phyloP scores from a whole-genome alignment of 2,797 vertebrate species.

The Fratercula arctica region DNA sequence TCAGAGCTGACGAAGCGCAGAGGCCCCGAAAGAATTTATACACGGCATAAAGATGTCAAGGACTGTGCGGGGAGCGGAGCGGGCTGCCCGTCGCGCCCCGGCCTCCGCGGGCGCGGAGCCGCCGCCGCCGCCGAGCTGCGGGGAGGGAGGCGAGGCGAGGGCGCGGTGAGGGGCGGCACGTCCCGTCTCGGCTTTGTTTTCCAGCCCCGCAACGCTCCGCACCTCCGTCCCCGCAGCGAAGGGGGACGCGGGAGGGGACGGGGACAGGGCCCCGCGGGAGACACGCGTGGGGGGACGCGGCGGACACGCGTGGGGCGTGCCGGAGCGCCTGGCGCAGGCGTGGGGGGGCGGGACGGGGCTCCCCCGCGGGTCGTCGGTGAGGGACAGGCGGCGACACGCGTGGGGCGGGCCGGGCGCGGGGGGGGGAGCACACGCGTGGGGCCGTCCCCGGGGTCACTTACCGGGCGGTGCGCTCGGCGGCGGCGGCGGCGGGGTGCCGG shows the following conservation, averaged over 20 bases:
- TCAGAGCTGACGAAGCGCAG: conserved; percentile 77
- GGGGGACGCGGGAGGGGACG: neutral
- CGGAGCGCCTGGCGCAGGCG: neutral
- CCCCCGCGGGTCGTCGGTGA: neutral
- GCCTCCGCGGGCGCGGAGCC: neutral
- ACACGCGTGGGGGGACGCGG: neutral
- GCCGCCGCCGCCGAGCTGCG: neutral
- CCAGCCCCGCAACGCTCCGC: neutral
- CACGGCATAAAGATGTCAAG: conserved; percentile 71
- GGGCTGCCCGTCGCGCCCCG: neutral
- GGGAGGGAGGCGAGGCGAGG: neutral
- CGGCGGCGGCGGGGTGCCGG: conserved; percentile 46
- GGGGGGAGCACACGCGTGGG: neutral
- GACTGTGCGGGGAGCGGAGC: conserved; percentile 1
- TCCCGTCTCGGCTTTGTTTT: neutral
- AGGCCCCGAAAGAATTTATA: conserved; percentile 71
- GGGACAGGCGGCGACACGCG: neutral
- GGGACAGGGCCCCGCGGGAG: neutral
- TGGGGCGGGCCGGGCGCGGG: neutral
- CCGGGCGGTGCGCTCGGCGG: neutral
- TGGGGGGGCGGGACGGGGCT: neutral
- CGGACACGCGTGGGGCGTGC: neutral
- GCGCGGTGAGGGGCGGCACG: neutral
- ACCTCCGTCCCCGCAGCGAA: neutral
- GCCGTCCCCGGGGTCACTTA: neutral